Evolutionary conservation across 2,797 vertebrate species (phyloP).

Genomic region (Diplodus puntazzo): DNA sequence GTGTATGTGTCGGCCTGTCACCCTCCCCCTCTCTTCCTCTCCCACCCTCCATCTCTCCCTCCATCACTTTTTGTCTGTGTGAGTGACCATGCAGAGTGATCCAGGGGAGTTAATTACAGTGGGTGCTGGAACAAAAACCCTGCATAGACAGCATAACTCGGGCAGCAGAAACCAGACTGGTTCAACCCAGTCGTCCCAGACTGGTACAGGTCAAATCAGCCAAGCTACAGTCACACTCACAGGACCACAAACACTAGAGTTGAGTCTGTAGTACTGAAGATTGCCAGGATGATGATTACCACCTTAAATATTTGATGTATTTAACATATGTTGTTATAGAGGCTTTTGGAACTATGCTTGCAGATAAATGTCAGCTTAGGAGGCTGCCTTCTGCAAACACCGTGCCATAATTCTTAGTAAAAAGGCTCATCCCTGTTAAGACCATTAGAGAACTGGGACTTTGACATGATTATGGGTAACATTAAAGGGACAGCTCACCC

Average conservation of each 20-base stretch:
- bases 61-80: slow-evolving; percentile 78
- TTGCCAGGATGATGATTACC: slow-evolving; percentile 28
- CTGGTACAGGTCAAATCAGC: slow-evolving; percentile 67
- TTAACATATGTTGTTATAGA: slow-evolving; percentile 17
- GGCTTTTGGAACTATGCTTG: slow-evolving; percentile 24
- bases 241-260: slow-evolving; percentile 27
- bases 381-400: slow-evolving; percentile 19
- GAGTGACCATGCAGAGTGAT: slow-evolving; percentile 86
- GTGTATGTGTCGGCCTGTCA: slow-evolving; percentile 59
- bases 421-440: slow-evolving; percentile 26
- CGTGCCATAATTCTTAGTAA: slow-evolving; percentile 5
- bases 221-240: slow-evolving; percentile 44
- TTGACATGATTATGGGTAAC: slow-evolving; percentile 1
- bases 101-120: slow-evolving; percentile 87
- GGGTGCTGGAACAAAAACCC: slow-evolving; percentile 86
- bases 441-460: slow-evolving; percentile 15
- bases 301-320: slow-evolving; percentile 18
- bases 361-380: slow-evolving; percentile 18
- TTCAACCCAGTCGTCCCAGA: slow-evolving; percentile 80
- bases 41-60: slow-evolving; percentile 44
- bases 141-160: slow-evolving; percentile 88
- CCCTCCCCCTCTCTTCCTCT: slow-evolving; percentile 32
- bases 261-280: background rate
- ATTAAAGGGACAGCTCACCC: background rate
- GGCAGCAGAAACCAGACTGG: slow-evolving; percentile 85